A percentile compares a stretch with the other conserved stretches of the same genome.
These are phyloP conservation scores for Callipepla californica DNA, from an alignment of 2,113 vertebrate species.

Conservation along the genomic window DNA sequence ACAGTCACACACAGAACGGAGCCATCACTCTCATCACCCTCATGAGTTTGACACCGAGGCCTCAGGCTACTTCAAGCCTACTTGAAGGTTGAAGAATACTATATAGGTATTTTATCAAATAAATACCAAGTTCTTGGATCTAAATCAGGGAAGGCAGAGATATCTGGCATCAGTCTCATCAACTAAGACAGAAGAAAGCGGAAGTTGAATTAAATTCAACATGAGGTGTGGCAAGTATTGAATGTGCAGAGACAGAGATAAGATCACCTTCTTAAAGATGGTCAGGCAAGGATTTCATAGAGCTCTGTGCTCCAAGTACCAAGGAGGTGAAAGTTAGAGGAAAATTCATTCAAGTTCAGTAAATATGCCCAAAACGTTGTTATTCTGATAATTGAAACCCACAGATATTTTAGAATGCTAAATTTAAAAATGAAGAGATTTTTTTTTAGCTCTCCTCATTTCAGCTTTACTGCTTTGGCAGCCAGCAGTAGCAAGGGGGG, in stretches of 20 bases:
- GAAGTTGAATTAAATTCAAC: neutral
- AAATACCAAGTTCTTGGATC: neutral
- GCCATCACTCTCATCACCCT: too few relatives aligned
- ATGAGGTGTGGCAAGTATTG: neutral
- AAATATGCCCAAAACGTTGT: neutral
- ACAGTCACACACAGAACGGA: neutral
- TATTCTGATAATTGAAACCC: neutral
- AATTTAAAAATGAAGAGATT: neutral
- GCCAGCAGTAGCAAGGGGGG: neutral
- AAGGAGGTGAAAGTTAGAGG: neutral
- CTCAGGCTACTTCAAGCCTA: neutral
- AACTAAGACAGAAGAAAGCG: neutral
- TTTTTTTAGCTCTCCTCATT: neutral
- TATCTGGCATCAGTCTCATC: fast-evolving
- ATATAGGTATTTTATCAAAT: neutral
- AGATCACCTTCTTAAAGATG: neutral
- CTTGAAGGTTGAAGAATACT: neutral
- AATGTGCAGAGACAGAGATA: neutral
- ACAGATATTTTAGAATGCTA: neutral
- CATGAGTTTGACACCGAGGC: neutral
- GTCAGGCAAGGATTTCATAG: neutral
- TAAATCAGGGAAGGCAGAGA: neutral
- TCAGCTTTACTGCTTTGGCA: neutral
- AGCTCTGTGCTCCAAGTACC: too few relatives aligned
- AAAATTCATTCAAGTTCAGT: neutral